Evolutionary conservation across 2,888 invertebrate genomes (phyloP).

Genomic region (Abrostola triplasia): DNA sequence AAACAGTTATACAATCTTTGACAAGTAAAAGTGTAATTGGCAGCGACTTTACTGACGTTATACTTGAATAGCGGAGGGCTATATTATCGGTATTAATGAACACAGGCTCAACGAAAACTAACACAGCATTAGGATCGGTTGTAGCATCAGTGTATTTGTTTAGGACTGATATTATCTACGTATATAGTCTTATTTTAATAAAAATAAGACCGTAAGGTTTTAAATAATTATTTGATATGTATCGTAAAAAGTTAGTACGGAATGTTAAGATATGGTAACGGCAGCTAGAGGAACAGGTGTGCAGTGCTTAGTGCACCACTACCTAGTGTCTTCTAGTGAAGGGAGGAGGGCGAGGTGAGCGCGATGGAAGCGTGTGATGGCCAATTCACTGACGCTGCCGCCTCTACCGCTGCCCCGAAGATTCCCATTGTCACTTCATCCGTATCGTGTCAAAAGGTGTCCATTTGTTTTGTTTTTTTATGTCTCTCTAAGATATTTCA

Average conservation of each 20-base stretch:
- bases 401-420: conserved; percentile 79
- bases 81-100: conserved; percentile 8
- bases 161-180: no score
- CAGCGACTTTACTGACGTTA: conserved; percentile 11
- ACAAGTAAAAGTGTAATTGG: conserved; percentile 16
- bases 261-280: conserved; percentile 23
- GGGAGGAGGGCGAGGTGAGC: conserved; percentile 61
- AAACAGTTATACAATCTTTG: conserved; percentile 1
- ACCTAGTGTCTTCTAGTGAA: conserved; percentile 55
- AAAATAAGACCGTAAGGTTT: neutral
- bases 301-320: conserved; percentile 57
- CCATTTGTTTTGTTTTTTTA: conserved; percentile 31
- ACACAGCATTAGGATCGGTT: conserved; percentile 5
- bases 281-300: conserved; percentile 49
- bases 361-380: conserved; percentile 84
- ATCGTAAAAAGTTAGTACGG: conserved; percentile 14
- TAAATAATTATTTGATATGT: conserved; percentile 22
- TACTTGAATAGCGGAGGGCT: conserved; percentile 9
- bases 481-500: no score
- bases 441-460: conserved; percentile 82
- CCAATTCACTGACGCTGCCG: conserved; percentile 81
- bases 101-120: neutral
- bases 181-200: neutral
- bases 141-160: conserved; percentile 5
- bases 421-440: conserved; percentile 77